Conservation (phyloP, 2,888 invertebrate genomes). For the Anticlea derivata region DNA sequence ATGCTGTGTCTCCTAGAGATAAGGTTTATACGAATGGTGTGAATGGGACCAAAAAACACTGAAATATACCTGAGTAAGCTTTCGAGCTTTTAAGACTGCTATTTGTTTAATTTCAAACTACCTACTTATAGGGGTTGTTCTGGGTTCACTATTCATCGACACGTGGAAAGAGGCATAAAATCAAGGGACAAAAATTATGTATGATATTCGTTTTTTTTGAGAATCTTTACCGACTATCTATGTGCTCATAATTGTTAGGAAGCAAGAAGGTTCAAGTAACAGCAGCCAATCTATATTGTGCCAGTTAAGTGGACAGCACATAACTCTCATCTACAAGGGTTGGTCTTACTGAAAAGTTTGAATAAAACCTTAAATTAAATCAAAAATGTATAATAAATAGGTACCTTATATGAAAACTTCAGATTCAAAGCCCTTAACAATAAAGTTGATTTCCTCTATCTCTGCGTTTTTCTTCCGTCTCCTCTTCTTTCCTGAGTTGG, state of each 20-base stretch:
- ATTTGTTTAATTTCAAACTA: constrained; percentile 12
- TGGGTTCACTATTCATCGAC: too few species aligned
- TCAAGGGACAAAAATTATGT: too few species aligned
- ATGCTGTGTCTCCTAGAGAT: constrained; percentile 84
- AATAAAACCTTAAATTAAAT: neutral
- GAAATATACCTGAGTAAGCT: constrained; percentile 14
- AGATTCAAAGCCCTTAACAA: constrained; percentile 71
- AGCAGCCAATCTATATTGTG: too few species aligned
- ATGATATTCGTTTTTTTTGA: too few species aligned
- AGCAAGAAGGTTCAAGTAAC: too few species aligned
- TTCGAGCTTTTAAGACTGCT: neutral
- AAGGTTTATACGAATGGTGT: constrained; percentile 41
- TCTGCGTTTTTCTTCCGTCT: constrained; percentile 48
- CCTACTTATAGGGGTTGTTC: neutral
- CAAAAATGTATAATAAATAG: neutral
- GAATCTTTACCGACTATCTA: too few species aligned
- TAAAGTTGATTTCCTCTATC: constrained; percentile 56
- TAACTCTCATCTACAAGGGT: too few species aligned
- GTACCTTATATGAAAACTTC: constrained; percentile 54
- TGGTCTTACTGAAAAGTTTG: too few species aligned
- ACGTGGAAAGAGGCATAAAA: too few species aligned
- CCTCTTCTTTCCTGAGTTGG: constrained; percentile 46
- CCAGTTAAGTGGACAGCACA: too few species aligned
- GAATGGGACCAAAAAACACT: constrained; percentile 34
- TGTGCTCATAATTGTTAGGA: too few species aligned